Conservation (phyloP, 2,113 vertebrate genomes). For the Puma concolor region DNA sequence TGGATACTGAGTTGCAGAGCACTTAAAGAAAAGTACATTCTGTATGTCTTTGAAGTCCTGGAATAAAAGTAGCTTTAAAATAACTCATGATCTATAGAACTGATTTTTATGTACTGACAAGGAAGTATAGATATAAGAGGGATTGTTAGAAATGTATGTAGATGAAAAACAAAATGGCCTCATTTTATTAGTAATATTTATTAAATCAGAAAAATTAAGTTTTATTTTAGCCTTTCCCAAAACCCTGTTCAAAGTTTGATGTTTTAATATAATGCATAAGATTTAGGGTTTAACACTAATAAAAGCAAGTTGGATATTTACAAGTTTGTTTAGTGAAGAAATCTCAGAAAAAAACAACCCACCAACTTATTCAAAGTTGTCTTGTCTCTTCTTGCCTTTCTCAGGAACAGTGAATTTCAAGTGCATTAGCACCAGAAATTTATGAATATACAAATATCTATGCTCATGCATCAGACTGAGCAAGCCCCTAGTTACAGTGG, state of each 20-base stretch:
- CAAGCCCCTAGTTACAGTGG: conserved; percentile 31
- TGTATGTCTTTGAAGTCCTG: background rate
- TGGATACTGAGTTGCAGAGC: background rate
- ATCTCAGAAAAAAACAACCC: background rate
- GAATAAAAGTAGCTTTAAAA: conserved; percentile 49
- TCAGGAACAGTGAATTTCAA: conserved; percentile 42
- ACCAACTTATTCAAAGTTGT: background rate
- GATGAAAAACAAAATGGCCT: conserved; percentile 8
- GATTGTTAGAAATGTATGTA: background rate
- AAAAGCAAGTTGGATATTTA: conserved; percentile 41
- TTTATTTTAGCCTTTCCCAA: background rate
- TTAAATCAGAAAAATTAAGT: conserved; percentile 25
- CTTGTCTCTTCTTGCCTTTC: background rate
- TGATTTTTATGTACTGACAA: conserved; percentile 44
- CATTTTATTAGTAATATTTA: background rate
- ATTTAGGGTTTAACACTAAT: background rate
- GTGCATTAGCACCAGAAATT: background rate
- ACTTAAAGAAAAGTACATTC: background rate
- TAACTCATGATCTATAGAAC: background rate
- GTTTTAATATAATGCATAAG: conserved; percentile 23
- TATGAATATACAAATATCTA: conserved; percentile 53
- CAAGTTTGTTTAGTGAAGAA: conserved; percentile 16
- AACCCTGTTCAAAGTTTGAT: background rate
- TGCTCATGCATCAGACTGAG: conserved; percentile 24
- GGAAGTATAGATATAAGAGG: background rate